Evolutionary conservation across 2,797 vertebrate species (phyloP), one percentile per base, ranked within the genome.

Genomic region (Acanthurus leucopareius): DNA sequence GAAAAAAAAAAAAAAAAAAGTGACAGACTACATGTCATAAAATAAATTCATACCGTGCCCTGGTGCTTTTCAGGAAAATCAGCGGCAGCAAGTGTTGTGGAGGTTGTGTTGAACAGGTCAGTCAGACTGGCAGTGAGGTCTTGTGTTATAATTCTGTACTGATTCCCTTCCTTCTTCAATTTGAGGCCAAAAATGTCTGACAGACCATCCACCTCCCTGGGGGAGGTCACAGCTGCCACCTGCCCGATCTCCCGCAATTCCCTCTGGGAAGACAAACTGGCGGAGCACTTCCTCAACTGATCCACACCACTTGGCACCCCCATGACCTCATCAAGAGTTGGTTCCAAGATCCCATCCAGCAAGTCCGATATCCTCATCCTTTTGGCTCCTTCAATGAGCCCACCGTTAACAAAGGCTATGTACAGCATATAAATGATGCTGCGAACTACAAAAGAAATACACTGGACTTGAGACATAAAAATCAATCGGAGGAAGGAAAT

Each of bases 171-270:
- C 76, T 96, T 95, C 87, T 95, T 97, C 88, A 99, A 90, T 84
- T 96, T 96, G 73, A 99, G 93, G n/a, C 98, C 98, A 54, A 99
- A 99, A 88, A 99, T 96, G 86, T 98, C 96, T 0, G 97, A 96
- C 5, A 98, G 95, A 0, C 95, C 92, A 84, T 96, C 96, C 28
- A 92, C 95, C 61, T 97, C 96, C 4, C 94, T 92, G 47, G 95
- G 85, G 73, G 96, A 93, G 48, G 97, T 89, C 85, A 95, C 91
- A 0, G 95, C 92, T 48, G 87, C 69, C 73, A 83, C 84, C 66
- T 91, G 89, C 63, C 85, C 82, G 40, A 89, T 72, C 52, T 84
- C 86, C 66, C 83, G 80, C 76, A 96, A 86, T 44, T 97, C 96
- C 88, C 95, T 94, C 0, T 92, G 81, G 74, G 96, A 95, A n/a